A percentile compares a stretch with the other conserved stretches of the same genome.
Evolutionary conservation across 2,888 invertebrate genomes (phyloP).

Genomic region (Leucophora obtusa): DNA sequence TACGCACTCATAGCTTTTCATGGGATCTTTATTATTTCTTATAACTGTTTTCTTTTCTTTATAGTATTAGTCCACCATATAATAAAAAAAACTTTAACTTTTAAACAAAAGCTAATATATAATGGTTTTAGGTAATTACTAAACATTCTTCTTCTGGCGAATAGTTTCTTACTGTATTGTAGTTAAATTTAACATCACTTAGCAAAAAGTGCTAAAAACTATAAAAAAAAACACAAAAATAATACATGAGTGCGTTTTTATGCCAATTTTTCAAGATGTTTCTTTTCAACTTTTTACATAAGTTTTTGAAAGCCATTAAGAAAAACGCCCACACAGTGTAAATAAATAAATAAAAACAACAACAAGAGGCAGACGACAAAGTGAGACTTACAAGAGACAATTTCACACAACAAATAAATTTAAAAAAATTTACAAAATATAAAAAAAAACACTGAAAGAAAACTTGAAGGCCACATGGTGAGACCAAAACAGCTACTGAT

Average conservation of each 20-base stretch:
- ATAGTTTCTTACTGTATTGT: neutral
- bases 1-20: too few species aligned
- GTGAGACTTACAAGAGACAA: constrained; percentile 56
- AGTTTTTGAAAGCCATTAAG: constrained; percentile 48
- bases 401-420: constrained; percentile 50
- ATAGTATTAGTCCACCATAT: too few species aligned
- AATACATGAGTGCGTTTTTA: constrained; percentile 26
- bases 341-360: constrained; percentile 2
- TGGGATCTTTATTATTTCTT: too few species aligned
- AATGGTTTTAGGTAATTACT: constrained; percentile 44
- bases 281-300: constrained; percentile 15
- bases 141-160: constrained; percentile 14
- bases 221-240: constrained; percentile 9
- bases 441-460: constrained; percentile 16
- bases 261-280: constrained; percentile 41
- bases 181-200: neutral
- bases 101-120: neutral
- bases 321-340: constrained; percentile 46
- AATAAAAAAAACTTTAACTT: too few species aligned
- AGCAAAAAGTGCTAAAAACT: constrained; percentile 7
- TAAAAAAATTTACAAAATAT: constrained; percentile 2
- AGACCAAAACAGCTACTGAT: constrained; percentile 55
- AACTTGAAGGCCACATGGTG: constrained; percentile 58
- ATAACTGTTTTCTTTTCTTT: too few species aligned
- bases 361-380: constrained; percentile 38